Percentiles rank a stretch among this genome's conserved stretches.
These are phyloP conservation scores for Thera britannica DNA, from an alignment of 2,888 invertebrate genomes.

Conservation along the genomic window DNA sequence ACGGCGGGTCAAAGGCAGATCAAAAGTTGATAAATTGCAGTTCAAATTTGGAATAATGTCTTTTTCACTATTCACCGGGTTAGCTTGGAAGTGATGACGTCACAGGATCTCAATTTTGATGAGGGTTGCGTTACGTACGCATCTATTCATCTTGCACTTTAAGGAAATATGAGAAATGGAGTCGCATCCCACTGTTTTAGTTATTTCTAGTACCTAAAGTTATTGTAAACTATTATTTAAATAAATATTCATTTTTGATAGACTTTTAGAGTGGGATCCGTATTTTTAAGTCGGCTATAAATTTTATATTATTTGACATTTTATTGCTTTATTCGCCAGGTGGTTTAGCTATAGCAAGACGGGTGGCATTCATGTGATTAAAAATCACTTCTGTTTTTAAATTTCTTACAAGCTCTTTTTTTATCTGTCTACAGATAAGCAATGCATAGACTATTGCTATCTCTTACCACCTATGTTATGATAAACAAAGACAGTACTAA, in stretches of 20 bases:
- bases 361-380: constrained; percentile 6
- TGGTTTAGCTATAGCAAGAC: constrained; percentile 1
- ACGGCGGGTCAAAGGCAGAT: constrained; percentile 80
- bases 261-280: constrained; percentile 1
- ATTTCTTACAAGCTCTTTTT: too few relatives aligned
- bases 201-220: background rate
- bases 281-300: constrained; percentile 5
- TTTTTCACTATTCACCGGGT: constrained; percentile 77
- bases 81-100: constrained; percentile 74
- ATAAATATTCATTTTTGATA: background rate
- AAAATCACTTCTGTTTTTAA: too few relatives aligned
- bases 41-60: constrained; percentile 83
- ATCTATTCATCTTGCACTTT: constrained; percentile 37
- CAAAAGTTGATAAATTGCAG: constrained; percentile 81
- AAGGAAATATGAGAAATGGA: constrained; percentile 28
- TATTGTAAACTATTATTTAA: background rate
- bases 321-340: constrained; percentile 19
- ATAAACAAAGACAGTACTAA: too few relatives aligned
- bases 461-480: too few relatives aligned
- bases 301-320: constrained; percentile 6
- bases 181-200: background rate
- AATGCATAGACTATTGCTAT: too few relatives aligned
- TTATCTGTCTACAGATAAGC: too few relatives aligned
- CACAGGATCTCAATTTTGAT: constrained; percentile 63
- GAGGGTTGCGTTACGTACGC: constrained; percentile 47